phyloP scores from a whole-genome alignment of 2,888 invertebrate genomes.

The Abrostola triplasia region DNA sequence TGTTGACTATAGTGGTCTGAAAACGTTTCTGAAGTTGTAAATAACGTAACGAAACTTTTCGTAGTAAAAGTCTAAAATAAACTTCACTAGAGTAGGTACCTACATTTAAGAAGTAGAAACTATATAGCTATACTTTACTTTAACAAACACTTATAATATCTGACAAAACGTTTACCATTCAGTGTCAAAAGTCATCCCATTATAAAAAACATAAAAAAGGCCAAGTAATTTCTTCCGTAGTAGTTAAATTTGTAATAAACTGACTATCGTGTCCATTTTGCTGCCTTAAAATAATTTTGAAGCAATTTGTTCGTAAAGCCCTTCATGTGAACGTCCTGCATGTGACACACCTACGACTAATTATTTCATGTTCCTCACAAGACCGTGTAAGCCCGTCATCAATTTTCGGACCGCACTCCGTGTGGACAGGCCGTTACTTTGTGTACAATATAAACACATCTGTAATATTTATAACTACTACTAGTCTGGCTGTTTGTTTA shows the following conservation, averaged over 20 bases:
- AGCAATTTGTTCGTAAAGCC: not conserved
- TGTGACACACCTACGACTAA: constrained; percentile 22
- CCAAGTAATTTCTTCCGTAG: not conserved
- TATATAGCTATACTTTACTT: too few species aligned
- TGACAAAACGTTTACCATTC: too few species aligned
- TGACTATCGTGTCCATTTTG: not conserved
- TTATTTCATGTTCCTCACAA: constrained; percentile 31
- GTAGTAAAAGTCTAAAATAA: not conserved
- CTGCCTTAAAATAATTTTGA: not conserved
- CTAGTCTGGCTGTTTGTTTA: constrained; percentile 27
- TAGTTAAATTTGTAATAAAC: not conserved
- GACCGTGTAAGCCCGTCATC: constrained; percentile 53
- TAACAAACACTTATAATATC: too few species aligned
- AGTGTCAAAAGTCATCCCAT: too few species aligned
- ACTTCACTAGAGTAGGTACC: too few species aligned
- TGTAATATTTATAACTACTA: constrained; percentile 47
- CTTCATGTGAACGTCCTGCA: constrained; percentile 9
- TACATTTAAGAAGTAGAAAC: too few species aligned
- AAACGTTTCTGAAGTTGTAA: constrained; percentile 19
- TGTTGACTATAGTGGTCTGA: constrained; percentile 23
- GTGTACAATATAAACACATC: constrained; percentile 62
- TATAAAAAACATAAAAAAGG: too few species aligned
- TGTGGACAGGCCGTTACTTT: constrained; percentile 61
- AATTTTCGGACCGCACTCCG: constrained; percentile 61
- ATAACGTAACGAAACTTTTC: constrained; percentile 11